Evolutionary conservation across 2,888 invertebrate species (phyloP).

Genomic region (Tetragnatha montana): DNA sequence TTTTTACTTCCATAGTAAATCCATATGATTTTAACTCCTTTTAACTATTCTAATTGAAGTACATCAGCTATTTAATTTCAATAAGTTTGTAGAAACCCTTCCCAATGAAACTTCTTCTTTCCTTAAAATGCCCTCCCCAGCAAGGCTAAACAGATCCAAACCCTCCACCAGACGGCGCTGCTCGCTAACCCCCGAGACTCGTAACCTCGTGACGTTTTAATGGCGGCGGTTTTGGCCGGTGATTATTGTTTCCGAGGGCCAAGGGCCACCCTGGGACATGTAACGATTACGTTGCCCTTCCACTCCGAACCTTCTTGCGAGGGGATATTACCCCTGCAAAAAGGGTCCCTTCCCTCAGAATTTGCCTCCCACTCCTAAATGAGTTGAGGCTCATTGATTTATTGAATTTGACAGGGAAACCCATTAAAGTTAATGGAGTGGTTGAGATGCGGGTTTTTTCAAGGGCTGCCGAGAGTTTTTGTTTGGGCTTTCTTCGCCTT

Average conservation of each 20-base stretch:
- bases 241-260: slow-evolving; percentile 67
- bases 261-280: slow-evolving; percentile 68
- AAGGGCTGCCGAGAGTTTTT: slow-evolving; percentile 14
- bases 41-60: too few relatives aligned
- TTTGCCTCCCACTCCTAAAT: slow-evolving; percentile 69
- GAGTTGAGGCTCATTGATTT: slow-evolving; percentile 67
- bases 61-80: too few relatives aligned
- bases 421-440: slow-evolving; percentile 71
- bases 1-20: too few relatives aligned
- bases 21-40: too few relatives aligned
- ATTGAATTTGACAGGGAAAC: slow-evolving; percentile 69
- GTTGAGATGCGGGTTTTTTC: slow-evolving; percentile 46
- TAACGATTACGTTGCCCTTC: slow-evolving; percentile 58
- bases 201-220: slow-evolving; percentile 68
- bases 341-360: slow-evolving; percentile 25
- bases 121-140: too few relatives aligned
- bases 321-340: too few relatives aligned
- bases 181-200: slow-evolving; percentile 53
- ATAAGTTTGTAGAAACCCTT: too few relatives aligned
- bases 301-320: slow-evolving; percentile 32
- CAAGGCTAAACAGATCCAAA: too few relatives aligned
- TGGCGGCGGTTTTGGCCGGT: slow-evolving; percentile 66
- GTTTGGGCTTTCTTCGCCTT: slow-evolving; percentile 16
- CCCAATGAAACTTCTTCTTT: too few relatives aligned
- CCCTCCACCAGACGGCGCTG: slow-evolving; percentile 39